Percentiles rank a stretch among this genome's conserved stretches.
Evolutionary conservation across 2,113 vertebrate species (phyloP).

Genomic region (Scalopus aquaticus): DNA sequence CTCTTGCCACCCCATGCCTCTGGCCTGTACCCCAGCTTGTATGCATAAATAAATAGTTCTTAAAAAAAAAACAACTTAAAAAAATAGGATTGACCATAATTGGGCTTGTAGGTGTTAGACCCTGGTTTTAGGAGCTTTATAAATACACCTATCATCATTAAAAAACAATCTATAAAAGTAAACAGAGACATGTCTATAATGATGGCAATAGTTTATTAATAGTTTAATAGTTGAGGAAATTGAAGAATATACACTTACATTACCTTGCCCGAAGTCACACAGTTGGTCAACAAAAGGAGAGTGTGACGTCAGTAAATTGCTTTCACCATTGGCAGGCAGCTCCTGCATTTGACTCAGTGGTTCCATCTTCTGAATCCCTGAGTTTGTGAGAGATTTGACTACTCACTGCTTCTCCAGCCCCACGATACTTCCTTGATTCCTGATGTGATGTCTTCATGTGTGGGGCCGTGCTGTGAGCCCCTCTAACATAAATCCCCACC

Average conservation of each 20-base stretch:
- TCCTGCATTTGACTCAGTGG: neutral
- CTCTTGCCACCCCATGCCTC: no score
- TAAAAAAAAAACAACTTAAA: neutral
- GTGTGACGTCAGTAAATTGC: neutral
- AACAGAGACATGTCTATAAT: neutral
- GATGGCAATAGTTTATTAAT: neutral
- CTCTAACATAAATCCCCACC: neutral
- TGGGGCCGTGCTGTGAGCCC: neutral
- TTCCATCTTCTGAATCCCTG: neutral
- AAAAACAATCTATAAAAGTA: neutral
- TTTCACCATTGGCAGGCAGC: fast-evolving
- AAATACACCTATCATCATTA: neutral
- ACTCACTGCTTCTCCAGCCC: neutral
- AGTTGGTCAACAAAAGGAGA: neutral
- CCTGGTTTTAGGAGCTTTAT: neutral
- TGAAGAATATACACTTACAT: neutral
- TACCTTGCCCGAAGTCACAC: neutral
- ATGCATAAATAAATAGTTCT: no score
- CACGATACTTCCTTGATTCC: neutral
- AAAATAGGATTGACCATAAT: neutral
- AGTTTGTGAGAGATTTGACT: neutral
- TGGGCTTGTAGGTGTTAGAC: neutral
- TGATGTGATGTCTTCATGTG: neutral
- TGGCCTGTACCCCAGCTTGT: no score
- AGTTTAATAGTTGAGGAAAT: neutral